Evolutionary conservation across 1,140 invertebrate species (phyloP).

Genomic region (Eriocheir sinensis): DNA sequence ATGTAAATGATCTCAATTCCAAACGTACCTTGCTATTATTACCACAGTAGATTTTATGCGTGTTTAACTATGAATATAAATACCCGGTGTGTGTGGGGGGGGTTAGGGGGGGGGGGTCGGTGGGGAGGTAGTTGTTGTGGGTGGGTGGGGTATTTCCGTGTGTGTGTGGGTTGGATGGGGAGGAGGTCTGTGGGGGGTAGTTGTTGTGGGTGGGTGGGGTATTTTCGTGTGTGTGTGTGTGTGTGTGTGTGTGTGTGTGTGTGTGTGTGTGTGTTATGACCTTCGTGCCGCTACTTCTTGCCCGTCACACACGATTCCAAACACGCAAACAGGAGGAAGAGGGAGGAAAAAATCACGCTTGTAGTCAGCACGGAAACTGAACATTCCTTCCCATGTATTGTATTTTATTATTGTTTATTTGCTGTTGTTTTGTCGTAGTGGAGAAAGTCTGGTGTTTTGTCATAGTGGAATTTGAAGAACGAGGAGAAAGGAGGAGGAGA

Average conservation of each 20-base stretch:
- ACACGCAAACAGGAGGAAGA: neutral
- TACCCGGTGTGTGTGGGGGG: neutral
- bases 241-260: constrained; percentile 5
- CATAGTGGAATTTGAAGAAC: neutral
- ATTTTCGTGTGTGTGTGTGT: constrained; percentile 1
- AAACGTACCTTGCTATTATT: too few relatives aligned
- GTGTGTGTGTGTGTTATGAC: neutral
- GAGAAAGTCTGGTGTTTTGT: too few relatives aligned
- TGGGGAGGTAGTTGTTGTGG: too few relatives aligned
- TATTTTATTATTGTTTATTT: too few relatives aligned
- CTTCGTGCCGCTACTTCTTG: neutral
- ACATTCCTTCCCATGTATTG: too few relatives aligned
- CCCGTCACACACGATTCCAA: neutral
- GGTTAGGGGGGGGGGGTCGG: too few relatives aligned
- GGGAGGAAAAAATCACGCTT: neutral
- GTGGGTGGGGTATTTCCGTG: neutral
- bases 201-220: neutral
- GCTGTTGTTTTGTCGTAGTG: too few relatives aligned
- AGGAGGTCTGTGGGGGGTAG: too few relatives aligned
- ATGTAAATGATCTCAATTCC: too few relatives aligned
- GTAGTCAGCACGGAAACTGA: neutral
- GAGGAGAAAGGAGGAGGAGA: too few relatives aligned
- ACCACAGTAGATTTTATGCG: too few relatives aligned
- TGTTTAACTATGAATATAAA: too few relatives aligned
- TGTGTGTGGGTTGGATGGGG: neutral